phyloP scores from a whole-genome alignment of 1,140 invertebrate genomes.

The Adoxophyes honmai region DNA sequence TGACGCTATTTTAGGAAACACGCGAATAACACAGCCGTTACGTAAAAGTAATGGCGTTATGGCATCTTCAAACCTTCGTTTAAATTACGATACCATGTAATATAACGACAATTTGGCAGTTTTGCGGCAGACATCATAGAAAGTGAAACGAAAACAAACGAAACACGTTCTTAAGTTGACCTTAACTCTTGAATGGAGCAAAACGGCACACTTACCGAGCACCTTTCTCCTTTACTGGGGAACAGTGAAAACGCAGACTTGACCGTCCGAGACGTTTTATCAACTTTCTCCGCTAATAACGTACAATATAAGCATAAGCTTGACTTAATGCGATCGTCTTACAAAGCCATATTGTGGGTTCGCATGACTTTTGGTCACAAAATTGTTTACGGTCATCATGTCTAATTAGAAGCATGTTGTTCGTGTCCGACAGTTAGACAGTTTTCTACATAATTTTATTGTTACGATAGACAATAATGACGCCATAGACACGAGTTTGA shows the following conservation, averaged over 20 bases:
- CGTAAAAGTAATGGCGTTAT: slow-evolving; percentile 4
- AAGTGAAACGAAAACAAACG: slow-evolving; percentile 44
- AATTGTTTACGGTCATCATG: too few relatives aligned
- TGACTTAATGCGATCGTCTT: neutral
- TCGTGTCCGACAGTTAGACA: too few relatives aligned
- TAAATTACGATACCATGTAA: slow-evolving; percentile 16
- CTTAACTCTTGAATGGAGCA: slow-evolving; percentile 46
- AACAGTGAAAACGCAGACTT: slow-evolving; percentile 11
- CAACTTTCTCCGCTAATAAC: slow-evolving; percentile 2
- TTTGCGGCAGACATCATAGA: slow-evolving; percentile 28
- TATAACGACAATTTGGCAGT: slow-evolving; percentile 3
- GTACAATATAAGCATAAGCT: neutral
- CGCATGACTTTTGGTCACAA: too few relatives aligned
- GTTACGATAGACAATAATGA: too few relatives aligned
- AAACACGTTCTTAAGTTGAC: slow-evolving; percentile 41
- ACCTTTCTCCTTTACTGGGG: slow-evolving; percentile 50
- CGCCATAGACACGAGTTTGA: too few relatives aligned
- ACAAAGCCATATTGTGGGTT: too few relatives aligned
- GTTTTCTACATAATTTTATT: too few relatives aligned
- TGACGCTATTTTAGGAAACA: slow-evolving; percentile 6
- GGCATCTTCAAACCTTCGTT: slow-evolving; percentile 3
- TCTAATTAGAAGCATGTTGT: too few relatives aligned
- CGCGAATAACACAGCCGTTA: neutral
- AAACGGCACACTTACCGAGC: slow-evolving; percentile 1
- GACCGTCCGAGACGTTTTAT: neutral